A percentile compares a stretch with the other conserved stretches of the same genome.
These are phyloP conservation scores for Diorhabda sublineata DNA, from an alignment of 1,140 invertebrate genomes.

Conservation along the genomic window DNA sequence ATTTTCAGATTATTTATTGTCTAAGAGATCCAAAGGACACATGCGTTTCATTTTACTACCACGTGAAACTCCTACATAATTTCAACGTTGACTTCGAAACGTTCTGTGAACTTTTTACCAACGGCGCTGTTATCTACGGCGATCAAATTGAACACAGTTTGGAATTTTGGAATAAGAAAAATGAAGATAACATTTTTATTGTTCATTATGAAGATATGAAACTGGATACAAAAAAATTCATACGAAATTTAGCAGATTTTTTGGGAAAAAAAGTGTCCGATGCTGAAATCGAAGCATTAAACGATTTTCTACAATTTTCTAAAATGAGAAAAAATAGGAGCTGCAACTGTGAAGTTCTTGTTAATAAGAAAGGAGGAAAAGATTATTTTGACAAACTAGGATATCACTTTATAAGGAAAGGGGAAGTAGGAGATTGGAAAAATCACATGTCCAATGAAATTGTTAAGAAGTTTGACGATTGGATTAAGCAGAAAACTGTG, in stretches of 20 bases:
- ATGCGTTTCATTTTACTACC: constrained; percentile 89
- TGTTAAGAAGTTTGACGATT: constrained; percentile 67
- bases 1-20: constrained; percentile 78
- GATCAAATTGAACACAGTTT: constrained; percentile 63
- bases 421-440: constrained; percentile 79
- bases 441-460: constrained; percentile 73
- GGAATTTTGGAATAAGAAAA: constrained; percentile 66
- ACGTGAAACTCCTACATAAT: constrained; percentile 67
- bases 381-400: constrained; percentile 53
- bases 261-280: constrained; percentile 63
- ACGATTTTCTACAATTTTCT: constrained; percentile 72
- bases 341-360: constrained; percentile 61
- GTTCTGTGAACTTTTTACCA: constrained; percentile 74
- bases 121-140: constrained; percentile 49
- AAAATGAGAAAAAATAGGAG: constrained; percentile 75
- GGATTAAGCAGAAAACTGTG: constrained; percentile 63
- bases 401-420: constrained; percentile 71
- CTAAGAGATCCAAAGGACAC: constrained; percentile 91
- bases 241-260: constrained; percentile 69
- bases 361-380: constrained; percentile 52
- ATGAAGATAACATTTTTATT: constrained; percentile 74
- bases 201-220: constrained; percentile 86
- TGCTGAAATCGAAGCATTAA: constrained; percentile 61
- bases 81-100: constrained; percentile 72
- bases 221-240: constrained; percentile 58